Percentiles rank a stretch among this genome's conserved stretches.
Evolutionary conservation across 2,113 vertebrate genomes (phyloP).

Genomic region (Callipepla californica): DNA sequence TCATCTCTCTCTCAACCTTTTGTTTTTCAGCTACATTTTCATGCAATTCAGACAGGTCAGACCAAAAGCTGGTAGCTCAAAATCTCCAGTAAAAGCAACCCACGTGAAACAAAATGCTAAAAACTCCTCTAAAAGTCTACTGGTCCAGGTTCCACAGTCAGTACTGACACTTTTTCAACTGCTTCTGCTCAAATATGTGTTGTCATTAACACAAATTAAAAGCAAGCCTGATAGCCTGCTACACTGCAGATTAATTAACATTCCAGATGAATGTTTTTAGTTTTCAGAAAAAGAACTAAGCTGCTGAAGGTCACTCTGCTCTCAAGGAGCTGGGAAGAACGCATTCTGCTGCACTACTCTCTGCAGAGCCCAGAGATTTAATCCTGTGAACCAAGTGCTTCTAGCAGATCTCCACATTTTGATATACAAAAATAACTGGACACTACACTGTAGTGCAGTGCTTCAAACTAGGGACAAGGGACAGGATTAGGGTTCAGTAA

Average conservation of each 20-base stretch:
- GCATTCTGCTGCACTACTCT: background rate
- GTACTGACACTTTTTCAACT: background rate
- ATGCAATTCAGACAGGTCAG: background rate
- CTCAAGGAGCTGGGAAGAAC: background rate
- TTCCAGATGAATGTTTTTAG: conserved; percentile 58
- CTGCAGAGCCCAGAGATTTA: conserved; percentile 33
- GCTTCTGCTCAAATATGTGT: conserved; percentile 38
- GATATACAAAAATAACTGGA: conserved; percentile 44
- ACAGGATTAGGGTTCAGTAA: background rate
- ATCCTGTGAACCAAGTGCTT: conserved; percentile 9
- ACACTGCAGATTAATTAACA: conserved; percentile 71
- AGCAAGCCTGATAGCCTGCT: conserved; percentile 3
- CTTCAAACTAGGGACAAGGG: background rate
- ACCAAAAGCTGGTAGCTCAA: background rate
- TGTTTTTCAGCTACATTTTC: background rate
- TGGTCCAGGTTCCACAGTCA: background rate
- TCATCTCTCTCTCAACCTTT: background rate
- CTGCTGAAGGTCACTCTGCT: conserved; percentile 72
- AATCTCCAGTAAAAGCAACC: background rate
- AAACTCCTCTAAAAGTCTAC: background rate
- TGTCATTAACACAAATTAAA: conserved; percentile 58
- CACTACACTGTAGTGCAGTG: background rate
- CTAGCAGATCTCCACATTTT: conserved; percentile 39
- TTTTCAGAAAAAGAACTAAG: conserved; percentile 63
- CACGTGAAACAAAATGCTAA: background rate